phyloP scores from a whole-genome alignment of 2,888 invertebrate species.

The Mythimna vitellina region DNA sequence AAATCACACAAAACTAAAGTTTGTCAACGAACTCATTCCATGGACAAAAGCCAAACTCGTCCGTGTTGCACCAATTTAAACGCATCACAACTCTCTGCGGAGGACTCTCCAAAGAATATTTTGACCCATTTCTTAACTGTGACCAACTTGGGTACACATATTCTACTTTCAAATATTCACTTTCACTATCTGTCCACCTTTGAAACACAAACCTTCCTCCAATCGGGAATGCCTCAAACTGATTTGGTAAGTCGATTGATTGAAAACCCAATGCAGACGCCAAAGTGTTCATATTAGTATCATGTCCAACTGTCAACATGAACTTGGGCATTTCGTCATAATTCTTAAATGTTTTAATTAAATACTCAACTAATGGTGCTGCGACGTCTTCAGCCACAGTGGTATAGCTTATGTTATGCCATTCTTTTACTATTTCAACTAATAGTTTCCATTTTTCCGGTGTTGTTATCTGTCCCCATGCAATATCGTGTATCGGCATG shows the following conservation, averaged over 20 bases:
- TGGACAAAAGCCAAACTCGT: slow-evolving; percentile 39
- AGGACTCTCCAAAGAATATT: slow-evolving; percentile 32
- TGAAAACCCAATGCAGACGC: slow-evolving; percentile 34
- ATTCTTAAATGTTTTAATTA: slow-evolving; percentile 44
- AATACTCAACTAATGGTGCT: slow-evolving; percentile 28
- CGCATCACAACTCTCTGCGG: slow-evolving; percentile 42
- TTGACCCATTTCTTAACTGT: slow-evolving; percentile 41
- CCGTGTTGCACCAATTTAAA: slow-evolving; percentile 45
- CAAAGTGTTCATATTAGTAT: slow-evolving; percentile 48
- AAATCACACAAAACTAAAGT: slow-evolving; percentile 13
- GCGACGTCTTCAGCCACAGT: slow-evolving; percentile 43
- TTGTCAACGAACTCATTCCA: slow-evolving; percentile 50
- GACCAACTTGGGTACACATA: slow-evolving; percentile 45
- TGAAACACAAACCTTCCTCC: slow-evolving; percentile 58
- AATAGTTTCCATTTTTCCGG: slow-evolving; percentile 43
- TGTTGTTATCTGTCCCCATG: slow-evolving; percentile 51
- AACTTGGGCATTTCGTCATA: slow-evolving; percentile 44
- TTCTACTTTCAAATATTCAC: slow-evolving; percentile 58
- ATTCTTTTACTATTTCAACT: slow-evolving; percentile 28
- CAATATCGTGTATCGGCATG: slow-evolving; percentile 47
- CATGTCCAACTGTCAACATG: slow-evolving; percentile 52
- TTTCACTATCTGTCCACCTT: slow-evolving; percentile 47
- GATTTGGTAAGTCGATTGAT: slow-evolving; percentile 35
- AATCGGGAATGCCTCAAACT: slow-evolving; percentile 46
- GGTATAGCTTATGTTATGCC: slow-evolving; percentile 34